Evolutionary conservation across 2,888 invertebrate genomes (phyloP).

Genomic region (Sphaerophoria rueppellii): DNA sequence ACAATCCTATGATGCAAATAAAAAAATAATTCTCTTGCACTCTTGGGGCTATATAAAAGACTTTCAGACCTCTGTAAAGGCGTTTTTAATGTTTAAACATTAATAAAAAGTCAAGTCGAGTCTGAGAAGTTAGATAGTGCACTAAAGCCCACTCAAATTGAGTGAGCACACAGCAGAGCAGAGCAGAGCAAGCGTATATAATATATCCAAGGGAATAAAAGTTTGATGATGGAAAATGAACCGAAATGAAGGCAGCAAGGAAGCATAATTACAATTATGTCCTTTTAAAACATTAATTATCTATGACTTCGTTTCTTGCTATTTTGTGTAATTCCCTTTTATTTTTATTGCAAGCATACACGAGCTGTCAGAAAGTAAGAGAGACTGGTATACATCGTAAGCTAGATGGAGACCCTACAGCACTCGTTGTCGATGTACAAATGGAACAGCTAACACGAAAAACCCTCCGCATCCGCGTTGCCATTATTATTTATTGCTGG

Average conservation of each 20-base stretch:
- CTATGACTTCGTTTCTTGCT: slow-evolving; percentile 46
- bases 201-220: slow-evolving; percentile 48
- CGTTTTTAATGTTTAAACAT: slow-evolving; percentile 50
- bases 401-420: no score
- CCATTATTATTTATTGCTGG: slow-evolving; percentile 28
- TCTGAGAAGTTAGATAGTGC: slow-evolving; percentile 50
- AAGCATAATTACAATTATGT: slow-evolving; percentile 71
- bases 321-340: neutral
- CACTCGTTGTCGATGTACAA: neutral
- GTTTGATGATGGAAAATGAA: slow-evolving; percentile 62
- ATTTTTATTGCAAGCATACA: slow-evolving; percentile 51
- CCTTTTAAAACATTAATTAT: slow-evolving; percentile 71
- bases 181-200: neutral
- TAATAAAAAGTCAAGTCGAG: neutral
- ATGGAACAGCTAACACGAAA: slow-evolving; percentile 40
- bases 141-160: slow-evolving; percentile 1
- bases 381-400: neutral
- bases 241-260: slow-evolving; percentile 53
- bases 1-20: slow-evolving; percentile 17
- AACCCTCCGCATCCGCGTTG: neutral
- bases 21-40: neutral
- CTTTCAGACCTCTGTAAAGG: slow-evolving; percentile 32
- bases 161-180: neutral
- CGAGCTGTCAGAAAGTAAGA: neutral
- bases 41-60: neutral